Evolutionary conservation across 1,140 invertebrate genomes (phyloP).

Genomic region (Drosophila mojavensis): DNA sequence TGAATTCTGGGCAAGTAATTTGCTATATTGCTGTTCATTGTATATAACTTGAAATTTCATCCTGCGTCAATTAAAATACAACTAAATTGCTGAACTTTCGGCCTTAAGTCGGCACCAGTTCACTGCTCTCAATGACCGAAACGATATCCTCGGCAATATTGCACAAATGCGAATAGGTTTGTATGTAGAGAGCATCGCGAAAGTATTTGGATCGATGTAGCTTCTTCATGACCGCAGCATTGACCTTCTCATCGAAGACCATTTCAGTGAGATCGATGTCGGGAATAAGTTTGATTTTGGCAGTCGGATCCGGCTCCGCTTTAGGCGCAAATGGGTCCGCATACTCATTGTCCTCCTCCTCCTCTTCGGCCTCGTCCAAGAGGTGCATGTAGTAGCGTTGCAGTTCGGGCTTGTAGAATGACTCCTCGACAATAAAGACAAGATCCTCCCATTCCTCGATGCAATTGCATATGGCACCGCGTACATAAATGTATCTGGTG

Average conservation of each 20-base stretch:
- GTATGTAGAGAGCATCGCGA: conserved; percentile 69
- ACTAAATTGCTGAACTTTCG: background rate
- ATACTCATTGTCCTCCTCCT: conserved; percentile 5
- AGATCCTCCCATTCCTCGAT: conserved; percentile 78
- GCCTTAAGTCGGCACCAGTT: conserved; percentile 35
- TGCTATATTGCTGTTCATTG: no score
- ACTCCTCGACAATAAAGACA: conserved; percentile 48
- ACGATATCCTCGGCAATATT: conserved; percentile 70
- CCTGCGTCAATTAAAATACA: background rate
- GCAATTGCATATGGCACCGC: conserved; percentile 65
- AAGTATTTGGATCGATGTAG: conserved; percentile 60
- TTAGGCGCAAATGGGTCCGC: conserved; percentile 2
- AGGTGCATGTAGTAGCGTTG: conserved; percentile 41
- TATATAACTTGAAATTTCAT: background rate
- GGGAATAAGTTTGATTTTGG: background rate
- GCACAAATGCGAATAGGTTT: conserved; percentile 75
- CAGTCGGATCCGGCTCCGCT: background rate
- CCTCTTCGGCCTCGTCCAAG: conserved; percentile 8
- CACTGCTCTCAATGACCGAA: conserved; percentile 76
- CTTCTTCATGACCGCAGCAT: conserved; percentile 26
- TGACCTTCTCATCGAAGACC: background rate
- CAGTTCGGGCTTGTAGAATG: conserved; percentile 60
- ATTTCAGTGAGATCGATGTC: conserved; percentile 3
- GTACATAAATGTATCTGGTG: conserved; percentile 68
- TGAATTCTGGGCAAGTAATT: no score